Conservation (phyloP, 2,113 vertebrate species). For the Mormyrus iriodes region DNA sequence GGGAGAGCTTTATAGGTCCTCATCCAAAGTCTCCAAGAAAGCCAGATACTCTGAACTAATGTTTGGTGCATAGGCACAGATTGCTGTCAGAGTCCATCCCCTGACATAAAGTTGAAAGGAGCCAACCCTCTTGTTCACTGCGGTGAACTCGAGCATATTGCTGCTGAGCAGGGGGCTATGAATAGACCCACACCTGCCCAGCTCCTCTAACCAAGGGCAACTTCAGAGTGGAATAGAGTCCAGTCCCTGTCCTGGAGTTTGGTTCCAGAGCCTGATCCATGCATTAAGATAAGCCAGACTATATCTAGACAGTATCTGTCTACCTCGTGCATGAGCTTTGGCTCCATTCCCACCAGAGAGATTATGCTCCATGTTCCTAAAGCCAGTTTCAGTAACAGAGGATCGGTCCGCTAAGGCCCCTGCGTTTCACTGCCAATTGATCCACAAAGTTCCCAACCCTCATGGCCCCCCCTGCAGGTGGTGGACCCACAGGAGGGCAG, state of each 20-base stretch:
- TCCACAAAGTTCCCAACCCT: neutral
- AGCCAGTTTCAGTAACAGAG: neutral
- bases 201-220: neutral
- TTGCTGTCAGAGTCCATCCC: neutral
- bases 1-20: neutral
- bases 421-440: neutral
- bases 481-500: neutral
- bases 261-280: neutral
- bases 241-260: too few species aligned
- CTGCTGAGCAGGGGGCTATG: neutral
- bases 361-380: neutral
- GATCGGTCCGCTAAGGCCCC: neutral
- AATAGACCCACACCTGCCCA: neutral
- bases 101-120: neutral
- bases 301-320: neutral
- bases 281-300: neutral
- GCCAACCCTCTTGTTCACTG: too few species aligned
- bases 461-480: neutral
- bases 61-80: neutral
- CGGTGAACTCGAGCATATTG: too few species aligned
- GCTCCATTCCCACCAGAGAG: neutral
- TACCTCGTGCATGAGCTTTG: neutral
- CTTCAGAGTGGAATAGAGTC: neutral
- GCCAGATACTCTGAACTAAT: neutral
- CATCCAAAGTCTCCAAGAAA: neutral